A percentile compares a stretch with the other conserved stretches of the same genome.
phyloP scores from a whole-genome alignment of 1,140 invertebrate genomes.

The Solenopsis invicta region DNA sequence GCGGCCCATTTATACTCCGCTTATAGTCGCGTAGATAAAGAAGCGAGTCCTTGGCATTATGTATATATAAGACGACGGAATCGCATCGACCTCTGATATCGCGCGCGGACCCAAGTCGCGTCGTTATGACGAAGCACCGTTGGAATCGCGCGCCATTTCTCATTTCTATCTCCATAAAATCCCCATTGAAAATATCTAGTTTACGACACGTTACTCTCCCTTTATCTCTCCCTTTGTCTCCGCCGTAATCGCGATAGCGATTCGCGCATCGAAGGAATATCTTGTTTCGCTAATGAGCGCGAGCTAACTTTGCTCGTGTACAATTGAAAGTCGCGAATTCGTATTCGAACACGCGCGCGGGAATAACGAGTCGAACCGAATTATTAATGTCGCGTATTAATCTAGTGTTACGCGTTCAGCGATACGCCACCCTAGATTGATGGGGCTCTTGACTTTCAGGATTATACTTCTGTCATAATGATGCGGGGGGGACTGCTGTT shows the following conservation, averaged over 20 bases:
- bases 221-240: too few species aligned
- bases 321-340: slow-evolving; percentile 28
- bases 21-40: slow-evolving; percentile 40
- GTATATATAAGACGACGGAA: slow-evolving; percentile 13
- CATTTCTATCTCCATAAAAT: background rate
- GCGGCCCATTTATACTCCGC: slow-evolving; percentile 27
- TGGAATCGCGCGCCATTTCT: background rate
- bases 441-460: slow-evolving; percentile 13
- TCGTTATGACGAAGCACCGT: slow-evolving; percentile 9
- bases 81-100: slow-evolving; percentile 35
- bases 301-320: background rate
- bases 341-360: background rate
- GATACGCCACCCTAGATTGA: slow-evolving; percentile 23
- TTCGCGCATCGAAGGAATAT: background rate
- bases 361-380: background rate
- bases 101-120: background rate
- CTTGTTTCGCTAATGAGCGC: slow-evolving; percentile 9
- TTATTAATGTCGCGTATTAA: slow-evolving; percentile 51
- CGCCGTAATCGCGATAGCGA: slow-evolving; percentile 14
- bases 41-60: slow-evolving; percentile 34
- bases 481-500: slow-evolving; percentile 25
- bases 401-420: slow-evolving; percentile 14
- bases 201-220: background rate
- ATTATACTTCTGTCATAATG: slow-evolving; percentile 48
- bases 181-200: background rate